phyloP scores from a whole-genome alignment of 2,888 invertebrate species.

The Sinhomidia bicolor region DNA sequence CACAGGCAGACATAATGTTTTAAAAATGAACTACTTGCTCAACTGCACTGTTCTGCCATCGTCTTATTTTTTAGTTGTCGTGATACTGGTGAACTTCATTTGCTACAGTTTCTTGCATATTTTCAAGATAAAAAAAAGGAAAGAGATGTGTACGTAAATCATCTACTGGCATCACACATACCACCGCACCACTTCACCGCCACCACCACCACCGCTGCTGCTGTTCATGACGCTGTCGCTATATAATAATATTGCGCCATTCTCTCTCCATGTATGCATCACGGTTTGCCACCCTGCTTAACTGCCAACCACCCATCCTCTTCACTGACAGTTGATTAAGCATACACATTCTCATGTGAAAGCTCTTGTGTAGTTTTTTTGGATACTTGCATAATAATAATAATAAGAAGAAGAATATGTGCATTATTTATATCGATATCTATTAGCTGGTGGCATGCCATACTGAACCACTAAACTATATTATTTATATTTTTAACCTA shows the following conservation, averaged over 20 bases:
- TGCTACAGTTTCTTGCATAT: constrained; percentile 36
- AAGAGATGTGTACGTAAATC: constrained; percentile 35
- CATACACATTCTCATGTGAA: constrained; percentile 4
- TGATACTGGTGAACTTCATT: constrained; percentile 31
- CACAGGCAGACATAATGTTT: not conserved
- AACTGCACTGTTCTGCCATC: not conserved
- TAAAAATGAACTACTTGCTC: not conserved
- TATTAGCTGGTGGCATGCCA: not conserved
- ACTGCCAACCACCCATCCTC: constrained; percentile 67
- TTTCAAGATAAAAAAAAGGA: constrained; percentile 1
- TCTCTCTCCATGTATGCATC: not conserved
- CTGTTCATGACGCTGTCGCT: not conserved
- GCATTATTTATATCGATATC: not conserved
- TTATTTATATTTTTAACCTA: not conserved
- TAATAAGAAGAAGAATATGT: not conserved
- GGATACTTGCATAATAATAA: not conserved
- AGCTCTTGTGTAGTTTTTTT: not conserved
- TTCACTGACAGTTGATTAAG: constrained; percentile 63
- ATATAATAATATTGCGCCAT: not conserved
- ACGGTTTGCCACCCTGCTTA: constrained; percentile 64
- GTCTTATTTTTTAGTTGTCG: too few species aligned
- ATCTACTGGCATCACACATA: constrained; percentile 43
- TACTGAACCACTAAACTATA: constrained; percentile 15
- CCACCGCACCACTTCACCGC: not conserved
- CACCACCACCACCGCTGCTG: constrained; percentile 1